Evolutionary conservation across 1,140 invertebrate genomes (phyloP).

Genomic region (Luehdorfia chinensis): DNA sequence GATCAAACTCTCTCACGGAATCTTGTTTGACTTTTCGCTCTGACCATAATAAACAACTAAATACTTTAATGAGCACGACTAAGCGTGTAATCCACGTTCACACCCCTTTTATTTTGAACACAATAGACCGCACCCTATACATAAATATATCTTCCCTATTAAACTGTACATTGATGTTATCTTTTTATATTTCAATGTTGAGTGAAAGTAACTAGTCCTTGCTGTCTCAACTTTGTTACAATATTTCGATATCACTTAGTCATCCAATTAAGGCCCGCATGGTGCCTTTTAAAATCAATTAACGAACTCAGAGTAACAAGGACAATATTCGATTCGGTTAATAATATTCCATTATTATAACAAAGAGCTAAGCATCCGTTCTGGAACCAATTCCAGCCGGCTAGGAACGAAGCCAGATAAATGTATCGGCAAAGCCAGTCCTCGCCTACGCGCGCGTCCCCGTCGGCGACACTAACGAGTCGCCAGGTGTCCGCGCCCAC

Average conservation of each 20-base stretch:
- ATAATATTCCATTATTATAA: slow-evolving; percentile 2
- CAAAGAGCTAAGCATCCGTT: slow-evolving; percentile 2
- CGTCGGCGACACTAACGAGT: slow-evolving; percentile 59
- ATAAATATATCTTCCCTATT: slow-evolving; percentile 23
- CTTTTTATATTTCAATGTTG: slow-evolving; percentile 14
- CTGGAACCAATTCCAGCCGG: neutral
- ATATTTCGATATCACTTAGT: slow-evolving; percentile 48
- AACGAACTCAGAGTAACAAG: slow-evolving; percentile 28
- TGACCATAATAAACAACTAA: slow-evolving; percentile 50
- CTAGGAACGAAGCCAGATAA: slow-evolving; percentile 14
- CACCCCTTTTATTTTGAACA: slow-evolving; percentile 32
- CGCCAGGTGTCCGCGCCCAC: slow-evolving; percentile 70
- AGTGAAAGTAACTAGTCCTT: slow-evolving; percentile 24
- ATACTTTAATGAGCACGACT: slow-evolving; percentile 45
- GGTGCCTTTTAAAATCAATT: slow-evolving; percentile 41
- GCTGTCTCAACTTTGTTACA: slow-evolving; percentile 18
- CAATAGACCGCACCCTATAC: slow-evolving; percentile 32
- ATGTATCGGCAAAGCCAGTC: slow-evolving; percentile 20
- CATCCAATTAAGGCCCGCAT: slow-evolving; percentile 54
- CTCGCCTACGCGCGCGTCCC: slow-evolving; percentile 34
- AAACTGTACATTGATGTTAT: slow-evolving; percentile 18
- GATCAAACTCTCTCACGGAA: slow-evolving; percentile 25
- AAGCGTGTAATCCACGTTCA: slow-evolving; percentile 52
- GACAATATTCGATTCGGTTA: neutral
- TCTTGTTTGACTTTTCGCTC: slow-evolving; percentile 52